Evolutionary conservation across 2,113 vertebrate species (phyloP), one percentile per base, ranked within the genome.

Genomic region (Orientallactaga bullata): DNA sequence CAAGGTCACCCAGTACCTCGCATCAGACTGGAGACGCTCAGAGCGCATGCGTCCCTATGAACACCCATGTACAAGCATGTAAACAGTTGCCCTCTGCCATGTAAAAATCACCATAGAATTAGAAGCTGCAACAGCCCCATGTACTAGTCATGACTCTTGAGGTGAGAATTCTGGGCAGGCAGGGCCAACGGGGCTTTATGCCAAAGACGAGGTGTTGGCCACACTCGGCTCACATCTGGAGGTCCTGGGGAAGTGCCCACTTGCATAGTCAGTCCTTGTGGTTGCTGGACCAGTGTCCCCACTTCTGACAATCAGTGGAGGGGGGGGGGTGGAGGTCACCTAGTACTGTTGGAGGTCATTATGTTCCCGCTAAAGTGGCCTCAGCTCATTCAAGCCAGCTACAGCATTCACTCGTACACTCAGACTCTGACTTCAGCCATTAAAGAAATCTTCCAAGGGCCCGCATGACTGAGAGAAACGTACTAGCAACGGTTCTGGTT

Each of bases 301-400:
- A n/a, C 42, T 77, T 47, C 15, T 39, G 17, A 23, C 39, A 30
- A 35, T 61, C 42, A 77, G 42, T 32, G 42, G 42, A 8, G 42
- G 8, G 42, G 8, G 42, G 42, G 26, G 7, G 42, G 42, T 4
- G 7, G 66, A 30, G 66, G 30, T 11, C 12, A 68, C 4, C 30
- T 5, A 2, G 0, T 2, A 12, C 28, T n/a, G 24, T 30, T 37
- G 13, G 30, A 69, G 21, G 7, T 5, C 7, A 51, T 2, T 7
- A 5, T 6, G 7, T 8, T 42, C 15, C 37, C 60, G 32, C 3
- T 23, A n/a, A 32, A 5, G 28, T 85, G n/a, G 10, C 1, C 1
- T 71, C 5, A 85, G 7, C 39, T 65, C 2, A 16, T 71, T 61
- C 17, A 12, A 42, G n/a, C 5, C 16, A 88, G 11, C 35, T 28